phyloP scores from a whole-genome alignment of 2,113 vertebrate species.

The Vulpes lagopus region DNA sequence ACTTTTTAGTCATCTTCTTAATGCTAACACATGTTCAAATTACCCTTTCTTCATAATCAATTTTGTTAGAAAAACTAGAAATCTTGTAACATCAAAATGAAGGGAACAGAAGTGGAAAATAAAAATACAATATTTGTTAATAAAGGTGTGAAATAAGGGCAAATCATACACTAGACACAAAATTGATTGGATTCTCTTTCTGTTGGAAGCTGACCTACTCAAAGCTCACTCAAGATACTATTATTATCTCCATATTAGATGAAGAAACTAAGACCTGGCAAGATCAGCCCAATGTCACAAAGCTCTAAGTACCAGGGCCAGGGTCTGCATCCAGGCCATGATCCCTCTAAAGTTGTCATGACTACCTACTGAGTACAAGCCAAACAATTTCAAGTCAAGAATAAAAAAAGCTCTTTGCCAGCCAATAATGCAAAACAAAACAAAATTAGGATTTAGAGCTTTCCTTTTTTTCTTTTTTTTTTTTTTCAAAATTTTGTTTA shows the following conservation, averaged over 20 bases:
- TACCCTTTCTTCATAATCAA: not conserved
- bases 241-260: not conserved
- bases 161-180: not conserved
- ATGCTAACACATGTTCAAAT: not conserved
- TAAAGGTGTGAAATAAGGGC: not conserved
- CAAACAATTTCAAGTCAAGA: constrained; percentile 8
- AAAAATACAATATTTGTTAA: constrained; percentile 33
- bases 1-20: not conserved
- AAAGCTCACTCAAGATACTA: not conserved
- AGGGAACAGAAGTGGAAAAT: not conserved
- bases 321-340: not conserved
- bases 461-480: not conserved
- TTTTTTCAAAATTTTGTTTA: too few relatives aligned
- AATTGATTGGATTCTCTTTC: not conserved
- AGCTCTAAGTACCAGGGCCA: not conserved
- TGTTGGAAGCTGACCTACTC: not conserved
- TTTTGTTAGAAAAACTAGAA: constrained; percentile 12
- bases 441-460: not conserved
- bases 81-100: not conserved
- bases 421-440: not conserved
- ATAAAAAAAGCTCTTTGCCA: not conserved
- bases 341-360: not conserved
- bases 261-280: not conserved
- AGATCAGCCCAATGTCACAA: not conserved
- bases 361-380: not conserved